phyloP scores from a whole-genome alignment of 2,888 invertebrate species.

The Ischnus inquisitorius region DNA sequence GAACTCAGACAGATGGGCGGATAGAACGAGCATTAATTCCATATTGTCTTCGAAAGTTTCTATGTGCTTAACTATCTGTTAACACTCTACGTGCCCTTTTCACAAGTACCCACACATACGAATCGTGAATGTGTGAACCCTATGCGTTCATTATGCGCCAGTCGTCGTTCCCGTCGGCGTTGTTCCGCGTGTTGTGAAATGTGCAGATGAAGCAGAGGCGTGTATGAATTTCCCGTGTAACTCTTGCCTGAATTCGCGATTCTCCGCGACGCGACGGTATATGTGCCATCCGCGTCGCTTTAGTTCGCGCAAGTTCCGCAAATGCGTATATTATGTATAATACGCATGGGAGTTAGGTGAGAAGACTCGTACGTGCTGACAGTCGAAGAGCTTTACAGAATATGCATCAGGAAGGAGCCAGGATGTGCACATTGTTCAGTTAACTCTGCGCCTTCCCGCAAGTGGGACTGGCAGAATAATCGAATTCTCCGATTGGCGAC shows the following conservation, averaged over 20 bases:
- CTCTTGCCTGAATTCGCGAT: conserved; percentile 48
- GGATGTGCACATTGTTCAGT: conserved; percentile 56
- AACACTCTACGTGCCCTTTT: conserved; percentile 20
- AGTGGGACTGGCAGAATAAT: conserved; percentile 49
- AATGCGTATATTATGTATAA: conserved; percentile 72
- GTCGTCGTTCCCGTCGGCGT: conserved; percentile 48
- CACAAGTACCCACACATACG: not conserved
- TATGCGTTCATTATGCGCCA: conserved; percentile 61
- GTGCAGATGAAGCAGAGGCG: conserved; percentile 51
- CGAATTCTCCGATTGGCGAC: conserved; percentile 34
- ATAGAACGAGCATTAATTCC: conserved; percentile 72
- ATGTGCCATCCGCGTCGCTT: conserved; percentile 34
- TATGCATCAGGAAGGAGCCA: conserved; percentile 36
- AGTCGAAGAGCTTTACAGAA: conserved; percentile 60
- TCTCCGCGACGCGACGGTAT: conserved; percentile 22
- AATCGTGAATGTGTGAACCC: conserved; percentile 26
- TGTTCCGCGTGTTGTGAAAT: conserved; percentile 32
- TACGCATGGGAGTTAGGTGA: conserved; percentile 56
- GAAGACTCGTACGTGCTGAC: conserved; percentile 65
- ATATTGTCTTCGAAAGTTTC: conserved; percentile 68
- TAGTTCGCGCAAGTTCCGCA: conserved; percentile 67
- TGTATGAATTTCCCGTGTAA: conserved; percentile 67
- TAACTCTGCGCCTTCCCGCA: conserved; percentile 42
- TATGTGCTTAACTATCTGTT: conserved; percentile 35
- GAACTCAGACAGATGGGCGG: conserved; percentile 66